phyloP scores from a whole-genome alignment of 2,797 vertebrate species.

The Limnodromus scolopaceus region DNA sequence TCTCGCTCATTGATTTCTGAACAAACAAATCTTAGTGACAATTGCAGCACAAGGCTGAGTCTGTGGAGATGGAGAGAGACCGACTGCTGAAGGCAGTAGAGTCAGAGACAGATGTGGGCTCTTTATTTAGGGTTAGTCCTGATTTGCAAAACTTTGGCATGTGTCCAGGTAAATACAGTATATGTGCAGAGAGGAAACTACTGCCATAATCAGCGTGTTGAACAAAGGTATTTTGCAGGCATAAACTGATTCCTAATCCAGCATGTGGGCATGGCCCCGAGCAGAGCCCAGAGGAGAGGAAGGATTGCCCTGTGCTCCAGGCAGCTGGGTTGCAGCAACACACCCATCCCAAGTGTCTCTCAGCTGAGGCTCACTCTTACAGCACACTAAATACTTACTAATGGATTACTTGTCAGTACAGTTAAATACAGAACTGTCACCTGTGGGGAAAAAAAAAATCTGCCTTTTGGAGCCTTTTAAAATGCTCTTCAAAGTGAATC shows the following conservation, averaged over 20 bases:
- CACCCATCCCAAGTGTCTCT: neutral
- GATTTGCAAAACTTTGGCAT: neutral
- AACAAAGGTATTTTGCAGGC: neutral
- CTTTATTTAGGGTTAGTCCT: neutral
- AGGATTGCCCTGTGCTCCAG: neutral
- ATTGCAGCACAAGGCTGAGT: neutral
- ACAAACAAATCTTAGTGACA: neutral
- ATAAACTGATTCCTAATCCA: neutral
- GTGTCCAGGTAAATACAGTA: neutral
- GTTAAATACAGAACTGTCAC: neutral
- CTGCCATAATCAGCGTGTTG: accelerated
- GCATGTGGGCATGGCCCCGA: accelerated
- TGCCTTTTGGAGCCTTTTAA: neutral
- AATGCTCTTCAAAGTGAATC: neutral
- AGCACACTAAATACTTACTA: neutral
- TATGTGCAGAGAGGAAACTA: neutral
- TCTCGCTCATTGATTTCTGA: neutral
- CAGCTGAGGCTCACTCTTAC: neutral
- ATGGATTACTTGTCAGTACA: neutral
- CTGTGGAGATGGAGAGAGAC: neutral
- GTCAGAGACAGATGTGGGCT: neutral
- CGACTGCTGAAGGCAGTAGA: accelerated
- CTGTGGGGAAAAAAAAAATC: neutral
- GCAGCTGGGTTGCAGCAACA: neutral
- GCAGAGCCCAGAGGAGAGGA: neutral